Base-by-base conservation (phyloP, 1,140 invertebrate species). In the Microplitis demolitor region DNA sequence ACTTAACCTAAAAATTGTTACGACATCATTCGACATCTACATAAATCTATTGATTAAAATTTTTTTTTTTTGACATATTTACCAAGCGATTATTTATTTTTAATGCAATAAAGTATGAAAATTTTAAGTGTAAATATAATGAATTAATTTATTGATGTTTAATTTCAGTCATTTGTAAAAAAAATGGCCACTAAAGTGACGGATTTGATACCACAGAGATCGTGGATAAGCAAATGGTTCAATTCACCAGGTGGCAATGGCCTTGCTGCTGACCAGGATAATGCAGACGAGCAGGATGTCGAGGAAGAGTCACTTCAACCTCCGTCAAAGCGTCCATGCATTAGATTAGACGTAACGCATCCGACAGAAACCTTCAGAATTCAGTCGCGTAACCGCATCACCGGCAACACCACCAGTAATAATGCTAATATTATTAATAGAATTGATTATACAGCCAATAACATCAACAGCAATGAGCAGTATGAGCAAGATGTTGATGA, bases 221-320 rank as follows among this genome's bases (percentile, higher is more conserved):
- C 82, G 0, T 87, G 85, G 84, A 85, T 87, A 50, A 85, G 83
- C 72, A 87, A 87, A 69, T 86, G 83, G 85, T 87, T 87, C 54
- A 86, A 86, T 69, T 79, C 76, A 31, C 83, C 84, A 9, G 81
- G 84, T 76, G 78, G 79, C 66, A 78, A 82, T 64, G 77, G 74
- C 4, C 34, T 74, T 1, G 33, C 72, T 31, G 72, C 74, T 60
- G 75, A 79, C 11, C 64, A 39, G 31, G 78, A 80, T 4, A 81
- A 73, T 62, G 11, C 54, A 6, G 78, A 84, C n/a, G 79, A 82
- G 3, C 69, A 76, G 13, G 77, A 79, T 51, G 66, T 75, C 0
- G 76, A 83, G 6, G 84, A 86, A 16, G 79, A 82, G 58, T 53
- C 63, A 24, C 77, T 76, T 5, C 77, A 83, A n/a, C 78, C 84